Evolutionary conservation across 2,113 vertebrate genomes (phyloP).

Genomic region (Nipponia nippon): DNA sequence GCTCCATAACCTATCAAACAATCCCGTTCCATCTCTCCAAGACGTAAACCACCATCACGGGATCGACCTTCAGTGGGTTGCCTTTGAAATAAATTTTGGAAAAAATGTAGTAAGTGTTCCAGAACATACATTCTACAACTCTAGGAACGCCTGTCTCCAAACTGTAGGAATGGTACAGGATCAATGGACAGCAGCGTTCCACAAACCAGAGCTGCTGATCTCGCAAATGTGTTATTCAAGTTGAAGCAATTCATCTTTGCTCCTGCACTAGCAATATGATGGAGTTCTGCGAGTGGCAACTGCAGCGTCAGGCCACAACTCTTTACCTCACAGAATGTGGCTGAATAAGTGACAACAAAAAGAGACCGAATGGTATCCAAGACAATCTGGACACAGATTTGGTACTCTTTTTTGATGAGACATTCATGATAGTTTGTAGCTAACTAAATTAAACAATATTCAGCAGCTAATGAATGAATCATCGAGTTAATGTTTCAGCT

Average conservation of each 20-base stretch:
- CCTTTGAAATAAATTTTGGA: constrained; percentile 68
- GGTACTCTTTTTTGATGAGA: not conserved
- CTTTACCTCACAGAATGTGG: not conserved
- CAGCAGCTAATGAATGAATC: not conserved
- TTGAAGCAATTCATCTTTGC: not conserved
- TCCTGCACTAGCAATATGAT: not conserved
- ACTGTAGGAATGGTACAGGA: not conserved
- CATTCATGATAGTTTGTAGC: not conserved
- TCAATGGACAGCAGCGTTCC: not conserved
- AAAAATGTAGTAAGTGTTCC: not conserved
- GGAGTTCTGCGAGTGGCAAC: not conserved
- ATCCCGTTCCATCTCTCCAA: constrained; percentile 98
- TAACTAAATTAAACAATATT: not conserved
- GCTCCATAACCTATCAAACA: constrained; percentile 98
- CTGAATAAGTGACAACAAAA: not conserved
- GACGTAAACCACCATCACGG: constrained; percentile 92
- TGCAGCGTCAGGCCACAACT: not conserved
- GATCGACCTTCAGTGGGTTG: constrained; percentile 97
- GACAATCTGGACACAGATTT: not conserved
- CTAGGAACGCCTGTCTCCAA: not conserved
- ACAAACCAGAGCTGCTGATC: not conserved
- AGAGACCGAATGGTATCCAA: not conserved
- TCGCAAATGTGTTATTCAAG: not conserved
- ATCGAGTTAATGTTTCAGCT: not conserved
- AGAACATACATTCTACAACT: not conserved